These are phyloP conservation scores for Nyctereutes procyonoides DNA, from an alignment of 2,113 vertebrate genomes.

Conservation along the genomic window DNA sequence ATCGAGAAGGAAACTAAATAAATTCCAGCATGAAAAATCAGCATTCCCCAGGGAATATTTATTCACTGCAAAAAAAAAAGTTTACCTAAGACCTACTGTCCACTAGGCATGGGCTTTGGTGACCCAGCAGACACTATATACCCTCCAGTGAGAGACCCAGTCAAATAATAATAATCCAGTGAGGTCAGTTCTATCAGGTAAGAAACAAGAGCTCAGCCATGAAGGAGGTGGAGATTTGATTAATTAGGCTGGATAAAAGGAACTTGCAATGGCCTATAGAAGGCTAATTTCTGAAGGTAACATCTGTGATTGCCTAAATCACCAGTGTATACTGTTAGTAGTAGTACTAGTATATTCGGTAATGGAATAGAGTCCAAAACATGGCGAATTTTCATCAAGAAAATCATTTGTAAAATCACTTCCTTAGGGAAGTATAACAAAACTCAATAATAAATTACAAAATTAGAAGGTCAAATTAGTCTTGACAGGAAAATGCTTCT, in stretches of 20 bases:
- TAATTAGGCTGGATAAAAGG: neutral
- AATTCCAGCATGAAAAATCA: neutral
- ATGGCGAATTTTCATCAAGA: neutral
- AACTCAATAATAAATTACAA: conserved; percentile 46
- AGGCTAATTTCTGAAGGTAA: neutral
- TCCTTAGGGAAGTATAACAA: neutral
- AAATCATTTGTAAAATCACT: conserved; percentile 6
- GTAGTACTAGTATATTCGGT: neutral
- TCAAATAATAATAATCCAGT: neutral
- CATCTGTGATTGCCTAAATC: neutral
- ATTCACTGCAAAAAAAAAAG: neutral
- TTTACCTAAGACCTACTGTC: neutral
- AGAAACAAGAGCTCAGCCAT: neutral
- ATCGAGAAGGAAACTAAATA: neutral
- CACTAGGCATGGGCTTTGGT: neutral
- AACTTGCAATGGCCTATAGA: rapidly evolving
- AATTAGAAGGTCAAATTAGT: conserved; percentile 54
- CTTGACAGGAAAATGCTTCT: conserved; percentile 31
- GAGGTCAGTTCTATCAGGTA: neutral
- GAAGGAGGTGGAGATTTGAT: neutral
- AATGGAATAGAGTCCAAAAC: neutral
- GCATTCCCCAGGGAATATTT: neutral
- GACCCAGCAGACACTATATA: too few relatives aligned
- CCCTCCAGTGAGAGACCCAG: neutral
- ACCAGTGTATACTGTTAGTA: too few relatives aligned